Base-by-base conservation (phyloP, 2,797 vertebrate genomes). In the Poeciliopsis presidionis region DNA sequence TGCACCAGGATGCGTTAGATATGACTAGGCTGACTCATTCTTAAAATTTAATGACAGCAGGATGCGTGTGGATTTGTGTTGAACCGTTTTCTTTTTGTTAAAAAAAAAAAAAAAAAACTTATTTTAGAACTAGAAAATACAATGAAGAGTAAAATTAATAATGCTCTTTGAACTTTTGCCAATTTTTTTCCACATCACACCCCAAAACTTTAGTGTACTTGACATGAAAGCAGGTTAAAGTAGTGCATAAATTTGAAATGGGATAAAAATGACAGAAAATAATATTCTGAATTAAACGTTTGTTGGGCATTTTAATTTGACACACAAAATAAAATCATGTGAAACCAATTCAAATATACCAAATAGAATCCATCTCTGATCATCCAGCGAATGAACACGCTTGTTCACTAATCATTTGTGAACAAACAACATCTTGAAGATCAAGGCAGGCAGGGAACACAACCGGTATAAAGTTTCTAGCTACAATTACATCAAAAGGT, bases 1-100 rank as follows among this genome's bases (percentile, higher is more conserved):
- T 14, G 45, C 46, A 46, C 18, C 67, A 51, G 28, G 41, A 71
- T 49, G 41, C 49, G 76, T 43, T 28, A 73, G 39, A 74, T 57
- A 45, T 47, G 51, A 43, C 49, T 76, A 77, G 72, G 49, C 49
- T 85, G 86, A 89, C n/a, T 81, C 84, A 83, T 57, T 28, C 41
- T 72, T 46, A 74, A 28, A 46, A 28, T 28, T 7, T 39, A 13
- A 16, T 47, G 30, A 72, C 51, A 33, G 12, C 46, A 41, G 16
- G 12, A 55, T 36, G 53, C 8, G 20, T 33, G 43, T 36, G 30
- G 9, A 51, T 36, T 22, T 12, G 47, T 33, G 46, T 8, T 14
- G 12, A 49, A 72, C 25, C n/a, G 28, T 12, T 13, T 61, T 2
- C 0, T 9, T 1, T 8, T 0, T 33, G 1, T 33, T 30, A 1